phyloP scores from a whole-genome alignment of 2,888 invertebrate species.

The Arge pagana region DNA sequence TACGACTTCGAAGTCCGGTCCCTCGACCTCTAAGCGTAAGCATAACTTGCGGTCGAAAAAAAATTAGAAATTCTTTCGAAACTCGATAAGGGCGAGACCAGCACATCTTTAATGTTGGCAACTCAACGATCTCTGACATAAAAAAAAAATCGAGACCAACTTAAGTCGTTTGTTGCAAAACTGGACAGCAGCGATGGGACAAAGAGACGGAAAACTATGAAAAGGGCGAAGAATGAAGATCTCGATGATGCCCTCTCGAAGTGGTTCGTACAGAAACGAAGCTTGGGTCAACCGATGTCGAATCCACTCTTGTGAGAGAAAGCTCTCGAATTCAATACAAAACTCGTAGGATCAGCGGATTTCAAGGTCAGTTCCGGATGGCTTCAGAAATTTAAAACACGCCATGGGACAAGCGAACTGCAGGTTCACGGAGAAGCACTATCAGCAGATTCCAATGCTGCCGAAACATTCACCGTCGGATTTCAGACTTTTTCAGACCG shows the following conservation, averaged over 20 bases:
- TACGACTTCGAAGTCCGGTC: no score
- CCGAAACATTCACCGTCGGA: conserved; percentile 20
- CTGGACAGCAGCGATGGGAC: conserved; percentile 37
- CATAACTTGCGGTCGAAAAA: no score
- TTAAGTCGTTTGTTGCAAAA: conserved; percentile 36
- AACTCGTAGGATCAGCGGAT: conserved; percentile 21
- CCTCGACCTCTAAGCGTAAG: no score
- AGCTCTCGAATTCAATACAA: conserved; percentile 24
- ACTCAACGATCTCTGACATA: conserved; percentile 37
- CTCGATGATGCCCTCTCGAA: conserved; percentile 40
- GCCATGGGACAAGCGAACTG: conserved; percentile 34
- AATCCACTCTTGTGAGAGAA: conserved; percentile 25
- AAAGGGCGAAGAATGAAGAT: conserved; percentile 35
- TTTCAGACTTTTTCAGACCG: conserved; percentile 9
- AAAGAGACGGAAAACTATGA: conserved; percentile 36
- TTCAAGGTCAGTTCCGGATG: conserved; percentile 40
- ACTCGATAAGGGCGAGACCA: conserved; percentile 22
- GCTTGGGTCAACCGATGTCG: conserved; percentile 35
- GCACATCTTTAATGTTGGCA: conserved; percentile 32
- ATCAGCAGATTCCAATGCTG: conserved; percentile 27
- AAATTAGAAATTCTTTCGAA: conserved; percentile 19
- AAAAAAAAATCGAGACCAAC: conserved; percentile 33
- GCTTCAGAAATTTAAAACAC: conserved; percentile 37
- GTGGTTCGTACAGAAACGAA: conserved; percentile 37
- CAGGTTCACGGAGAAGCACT: conserved; percentile 30